Conservation (phyloP, 2,113 vertebrate genomes). For the Gymnorhina tibicen region DNA sequence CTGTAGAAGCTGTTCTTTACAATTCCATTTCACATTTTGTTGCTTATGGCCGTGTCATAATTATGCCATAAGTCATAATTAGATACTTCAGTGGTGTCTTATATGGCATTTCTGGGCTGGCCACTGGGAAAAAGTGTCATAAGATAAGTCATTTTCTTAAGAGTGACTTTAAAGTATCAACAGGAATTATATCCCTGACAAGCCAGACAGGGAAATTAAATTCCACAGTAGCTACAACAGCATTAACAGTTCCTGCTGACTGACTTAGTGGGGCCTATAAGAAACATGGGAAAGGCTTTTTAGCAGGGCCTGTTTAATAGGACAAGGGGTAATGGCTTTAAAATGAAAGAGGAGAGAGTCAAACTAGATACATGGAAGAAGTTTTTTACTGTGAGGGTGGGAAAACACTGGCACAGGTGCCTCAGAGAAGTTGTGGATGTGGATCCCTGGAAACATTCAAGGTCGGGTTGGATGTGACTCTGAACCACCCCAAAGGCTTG, state of each 20-base stretch:
- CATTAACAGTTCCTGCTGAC: neutral
- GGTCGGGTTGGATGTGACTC: neutral
- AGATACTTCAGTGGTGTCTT: neutral
- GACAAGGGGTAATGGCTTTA: neutral
- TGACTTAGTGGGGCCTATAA: neutral
- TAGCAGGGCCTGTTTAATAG: neutral
- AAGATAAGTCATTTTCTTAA: neutral
- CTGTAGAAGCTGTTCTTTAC: neutral
- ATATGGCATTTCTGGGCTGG: neutral
- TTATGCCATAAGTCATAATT: neutral
- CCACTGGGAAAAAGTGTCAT: neutral
- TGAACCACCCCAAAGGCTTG: neutral
- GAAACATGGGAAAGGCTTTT: neutral
- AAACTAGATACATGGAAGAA: neutral
- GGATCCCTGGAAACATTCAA: neutral
- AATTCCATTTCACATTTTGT: rapidly evolving
- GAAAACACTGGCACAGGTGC: neutral
- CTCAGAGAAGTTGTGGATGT: neutral
- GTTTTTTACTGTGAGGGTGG: neutral
- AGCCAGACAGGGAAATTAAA: neutral
- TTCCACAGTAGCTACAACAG: neutral
- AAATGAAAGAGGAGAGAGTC: neutral
- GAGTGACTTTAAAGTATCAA: neutral
- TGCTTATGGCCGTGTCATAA: neutral
- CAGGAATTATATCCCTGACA: neutral